Evolutionary conservation across 2,113 vertebrate species (phyloP), one percentile per base, ranked within the genome.

Genomic region (Sinosuthora webbiana): DNA sequence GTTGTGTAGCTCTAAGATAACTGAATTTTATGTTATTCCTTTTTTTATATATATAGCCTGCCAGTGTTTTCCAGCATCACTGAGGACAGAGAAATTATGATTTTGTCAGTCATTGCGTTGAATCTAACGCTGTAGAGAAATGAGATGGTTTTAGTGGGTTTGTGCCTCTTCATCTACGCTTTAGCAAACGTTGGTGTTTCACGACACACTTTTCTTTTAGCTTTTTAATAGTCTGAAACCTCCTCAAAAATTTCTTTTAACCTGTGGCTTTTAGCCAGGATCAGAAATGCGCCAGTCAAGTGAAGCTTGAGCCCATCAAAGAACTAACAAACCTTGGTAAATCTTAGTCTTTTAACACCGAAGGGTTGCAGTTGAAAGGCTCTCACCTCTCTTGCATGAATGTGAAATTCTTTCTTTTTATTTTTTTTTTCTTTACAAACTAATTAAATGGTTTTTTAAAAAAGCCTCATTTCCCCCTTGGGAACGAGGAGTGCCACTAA

Each of bases 21-120:
- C 11, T 23, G n/a, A 42, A 8, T 35, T 28, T 30, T 35, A 3
- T 18, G 42, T 52, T 13, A 16, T 27, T 44, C 45, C 24, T 35
- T 22, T 19, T 18, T 28, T 19, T 62, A 13, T 13, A 28, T 13
- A 28, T 13, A 2, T 28, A 64, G 8, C 56, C 89, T 89, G 37
- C 7, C 30, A 28, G 8, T 45, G 35, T 42, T 90, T 82, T 80
- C 35, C 24, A 41, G 12, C 17, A 39, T 64, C 42, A 4, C 41
- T 25, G 35, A 76, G 55, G 45, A 80, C 33, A 78, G 63, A 86
- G 65, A 24, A 81, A 62, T 35, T 73, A 35, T 63, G 25, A 3
- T 30, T 62, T 11, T 64, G 14, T 87, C 0, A 0, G 7, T 60
- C 10, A 1, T 31, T 42, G n/a, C 2, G 0, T 19, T 52, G 28